Evolutionary conservation across 1,140 invertebrate species (phyloP).

Genomic region (Thereuonema tuberculata): DNA sequence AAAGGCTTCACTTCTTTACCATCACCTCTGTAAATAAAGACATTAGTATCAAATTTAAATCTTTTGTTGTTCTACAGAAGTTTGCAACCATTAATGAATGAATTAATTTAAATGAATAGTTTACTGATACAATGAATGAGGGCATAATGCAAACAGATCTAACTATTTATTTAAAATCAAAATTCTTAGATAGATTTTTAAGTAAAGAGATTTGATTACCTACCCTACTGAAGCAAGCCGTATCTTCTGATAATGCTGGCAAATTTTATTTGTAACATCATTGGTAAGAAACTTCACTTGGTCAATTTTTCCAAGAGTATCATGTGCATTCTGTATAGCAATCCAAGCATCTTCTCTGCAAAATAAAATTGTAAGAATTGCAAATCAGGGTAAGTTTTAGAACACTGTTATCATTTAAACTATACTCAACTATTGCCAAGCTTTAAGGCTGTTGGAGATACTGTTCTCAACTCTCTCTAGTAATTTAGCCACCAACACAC

Average conservation of each 20-base stretch:
- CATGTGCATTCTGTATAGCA: conserved; percentile 56
- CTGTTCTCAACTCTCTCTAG: too few species aligned
- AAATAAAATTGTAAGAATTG: too few species aligned
- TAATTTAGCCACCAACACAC: too few species aligned
- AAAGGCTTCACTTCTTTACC: conserved; percentile 23
- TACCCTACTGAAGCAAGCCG: conserved; percentile 56
- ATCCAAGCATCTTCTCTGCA: conserved; percentile 67
- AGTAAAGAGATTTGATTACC: too few species aligned
- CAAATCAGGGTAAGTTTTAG: not conserved
- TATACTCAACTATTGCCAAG: too few species aligned
- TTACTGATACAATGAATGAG: too few species aligned
- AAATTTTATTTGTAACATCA: conserved; percentile 62
- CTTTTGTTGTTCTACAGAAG: too few species aligned
- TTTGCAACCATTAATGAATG: conserved; percentile 10
- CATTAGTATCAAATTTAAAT: conserved; percentile 3
- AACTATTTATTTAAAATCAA: too few species aligned
- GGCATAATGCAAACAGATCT: too few species aligned
- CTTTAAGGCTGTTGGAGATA: too few species aligned
- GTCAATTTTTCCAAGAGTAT: conserved; percentile 55
- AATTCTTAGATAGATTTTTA: too few species aligned
- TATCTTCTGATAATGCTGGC: conserved; percentile 72
- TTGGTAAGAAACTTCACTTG: conserved; percentile 64
- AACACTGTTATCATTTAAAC: too few species aligned
- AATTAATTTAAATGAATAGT: not conserved
- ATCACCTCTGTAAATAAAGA: conserved; percentile 14